Evolutionary conservation across 2,797 vertebrate genomes (phyloP).

Genomic region (Ibycter americanus): DNA sequence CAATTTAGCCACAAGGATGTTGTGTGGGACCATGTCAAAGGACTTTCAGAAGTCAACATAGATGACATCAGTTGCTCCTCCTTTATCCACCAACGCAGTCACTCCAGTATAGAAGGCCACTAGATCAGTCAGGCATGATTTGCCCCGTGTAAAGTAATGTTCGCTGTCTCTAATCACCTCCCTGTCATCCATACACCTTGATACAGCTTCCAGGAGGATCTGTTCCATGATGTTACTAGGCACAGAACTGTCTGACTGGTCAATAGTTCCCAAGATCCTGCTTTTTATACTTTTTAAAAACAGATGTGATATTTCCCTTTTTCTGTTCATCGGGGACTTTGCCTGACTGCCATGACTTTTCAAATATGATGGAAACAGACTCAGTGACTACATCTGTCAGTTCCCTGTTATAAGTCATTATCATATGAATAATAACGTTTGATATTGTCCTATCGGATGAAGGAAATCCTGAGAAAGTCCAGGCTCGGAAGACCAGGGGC

Average conservation of each 20-base stretch:
- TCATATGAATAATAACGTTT: neutral
- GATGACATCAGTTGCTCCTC: neutral
- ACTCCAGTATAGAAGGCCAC: neutral
- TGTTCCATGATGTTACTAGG: no score
- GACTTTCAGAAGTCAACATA: neutral
- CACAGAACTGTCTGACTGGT: neutral
- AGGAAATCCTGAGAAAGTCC: neutral
- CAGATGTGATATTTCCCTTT: neutral
- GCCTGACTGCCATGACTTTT: neutral
- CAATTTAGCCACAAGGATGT: neutral
- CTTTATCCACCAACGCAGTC: rapidly evolving
- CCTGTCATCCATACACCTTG: no score
- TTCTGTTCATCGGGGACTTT: neutral
- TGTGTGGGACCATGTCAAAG: neutral
- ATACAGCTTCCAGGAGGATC: no score
- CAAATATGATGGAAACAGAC: neutral
- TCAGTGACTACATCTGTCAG: neutral
- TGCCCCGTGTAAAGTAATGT: neutral
- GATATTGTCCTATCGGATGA: neutral
- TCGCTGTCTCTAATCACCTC: no score
- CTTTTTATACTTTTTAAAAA: neutral
- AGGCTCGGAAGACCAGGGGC: neutral
- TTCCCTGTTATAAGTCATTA: neutral
- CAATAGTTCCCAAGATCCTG: neutral
- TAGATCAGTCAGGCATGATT: neutral